phyloP scores from a whole-genome alignment of 2,797 vertebrate genomes.

The Toxotes lorentzi region DNA sequence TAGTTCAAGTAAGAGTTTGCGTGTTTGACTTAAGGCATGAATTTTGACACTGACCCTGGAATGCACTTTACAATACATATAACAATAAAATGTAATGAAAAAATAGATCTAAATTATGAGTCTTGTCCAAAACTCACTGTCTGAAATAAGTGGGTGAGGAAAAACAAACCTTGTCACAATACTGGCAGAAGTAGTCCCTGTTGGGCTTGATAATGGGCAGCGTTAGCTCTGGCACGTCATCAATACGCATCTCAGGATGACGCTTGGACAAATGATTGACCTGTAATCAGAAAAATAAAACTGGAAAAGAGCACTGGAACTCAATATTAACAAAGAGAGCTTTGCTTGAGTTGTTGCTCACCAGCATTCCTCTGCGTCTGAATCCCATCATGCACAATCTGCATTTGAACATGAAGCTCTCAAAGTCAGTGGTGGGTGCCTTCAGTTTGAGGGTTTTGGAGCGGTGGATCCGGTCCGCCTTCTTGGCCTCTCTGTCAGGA shows the following conservation, averaged over 20 bases:
- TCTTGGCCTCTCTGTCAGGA: slow-evolving; percentile 96
- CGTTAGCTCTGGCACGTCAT: slow-evolving; percentile 97
- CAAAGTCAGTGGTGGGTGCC: slow-evolving; percentile 93
- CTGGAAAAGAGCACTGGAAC: neutral
- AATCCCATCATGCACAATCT: slow-evolving; percentile 99
- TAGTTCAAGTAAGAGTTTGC: neutral
- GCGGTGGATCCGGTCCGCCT: slow-evolving; percentile 93
- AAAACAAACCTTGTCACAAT: slow-evolving; percentile 95
- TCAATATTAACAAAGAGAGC: neutral
- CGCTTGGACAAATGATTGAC: slow-evolving; percentile 99
- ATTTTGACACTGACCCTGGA: neutral
- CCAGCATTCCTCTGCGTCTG: slow-evolving; percentile 97
- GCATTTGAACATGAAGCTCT: slow-evolving; percentile 99
- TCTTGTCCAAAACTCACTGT: neutral
- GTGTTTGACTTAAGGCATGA: neutral
- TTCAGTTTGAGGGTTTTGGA: slow-evolving; percentile 95
- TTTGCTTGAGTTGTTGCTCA: slow-evolving; percentile 71
- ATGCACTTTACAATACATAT: neutral
- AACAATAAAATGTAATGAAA: neutral
- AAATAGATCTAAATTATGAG: neutral
- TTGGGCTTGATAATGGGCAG: slow-evolving; percentile 99
- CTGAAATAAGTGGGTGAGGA: neutral
- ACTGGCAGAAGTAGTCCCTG: slow-evolving; percentile 99
- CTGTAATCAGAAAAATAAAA: slow-evolving; percentile 73
- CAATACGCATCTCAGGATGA: slow-evolving; percentile 98